Percentiles rank a stretch among this genome's conserved stretches.
Evolutionary conservation across 2,113 vertebrate genomes (phyloP).

Genomic region (Numenius arquata): DNA sequence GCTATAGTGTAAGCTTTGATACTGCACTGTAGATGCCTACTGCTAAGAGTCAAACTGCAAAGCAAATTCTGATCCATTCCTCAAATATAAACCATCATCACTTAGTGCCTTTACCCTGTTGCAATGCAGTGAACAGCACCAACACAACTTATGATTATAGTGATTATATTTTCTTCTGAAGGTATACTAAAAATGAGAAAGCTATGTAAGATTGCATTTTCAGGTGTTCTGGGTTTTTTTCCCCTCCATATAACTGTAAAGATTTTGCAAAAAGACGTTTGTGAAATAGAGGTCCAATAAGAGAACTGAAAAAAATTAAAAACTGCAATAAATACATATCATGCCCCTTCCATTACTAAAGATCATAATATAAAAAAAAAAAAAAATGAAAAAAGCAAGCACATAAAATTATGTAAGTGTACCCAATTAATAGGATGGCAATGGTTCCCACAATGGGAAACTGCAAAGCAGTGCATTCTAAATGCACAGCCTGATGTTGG

Average conservation of each 20-base stretch:
- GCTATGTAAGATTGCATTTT: background rate
- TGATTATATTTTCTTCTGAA: background rate
- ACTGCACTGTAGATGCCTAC: background rate
- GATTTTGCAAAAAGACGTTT: background rate
- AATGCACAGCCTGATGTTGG: background rate
- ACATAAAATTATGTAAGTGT: background rate
- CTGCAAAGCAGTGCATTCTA: background rate
- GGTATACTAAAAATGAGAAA: background rate
- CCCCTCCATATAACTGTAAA: fast-evolving
- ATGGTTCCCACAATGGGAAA: background rate
- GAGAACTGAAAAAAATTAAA: background rate
- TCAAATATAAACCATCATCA: background rate
- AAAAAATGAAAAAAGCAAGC: background rate
- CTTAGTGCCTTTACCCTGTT: background rate
- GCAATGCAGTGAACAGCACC: background rate
- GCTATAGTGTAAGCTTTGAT: background rate
- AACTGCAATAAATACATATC: background rate
- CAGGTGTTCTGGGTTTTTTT: no score
- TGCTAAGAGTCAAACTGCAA: background rate
- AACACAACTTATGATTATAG: background rate
- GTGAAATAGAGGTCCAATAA: background rate
- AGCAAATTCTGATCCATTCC: background rate
- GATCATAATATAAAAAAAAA: background rate
- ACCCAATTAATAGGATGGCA: background rate
- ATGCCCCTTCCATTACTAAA: background rate